Base-by-base conservation (phyloP, 2,797 vertebrate species). In the Masticophis lateralis region DNA sequence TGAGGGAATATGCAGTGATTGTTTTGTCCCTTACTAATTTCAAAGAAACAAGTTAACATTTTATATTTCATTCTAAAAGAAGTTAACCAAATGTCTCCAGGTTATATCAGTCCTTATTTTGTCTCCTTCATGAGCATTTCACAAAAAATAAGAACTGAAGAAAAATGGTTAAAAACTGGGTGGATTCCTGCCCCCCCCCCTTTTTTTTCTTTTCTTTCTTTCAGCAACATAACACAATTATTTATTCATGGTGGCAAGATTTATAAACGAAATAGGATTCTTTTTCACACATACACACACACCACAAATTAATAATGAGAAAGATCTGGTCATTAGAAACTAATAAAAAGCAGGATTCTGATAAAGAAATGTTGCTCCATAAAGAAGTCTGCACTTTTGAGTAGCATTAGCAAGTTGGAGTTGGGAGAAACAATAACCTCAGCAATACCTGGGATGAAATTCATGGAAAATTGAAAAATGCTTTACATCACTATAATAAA, bases 91-190 rank as follows among this genome's bases (percentile, higher is more conserved):
- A 97, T 95, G 96, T 96, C 89, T 96, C 56, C 90, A 95, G 93
- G 95, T 97, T 97, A 97, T 97, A 96, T 95, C 88, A 95, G 94
- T 89, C 96, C 96, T 95, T 96, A 91, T 94, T 95, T 96, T 56
- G 22, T 94, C 43, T 94, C 93, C 87, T 28, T 91, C 59, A 43
- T 90, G 59, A 86, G 20, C 61, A 37, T 92, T 95, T 95, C 92
- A 89, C 79, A 22, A n/a, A 95, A 61, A 63, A 22, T 92, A 88
- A 95, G 87, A 0, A 93, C 93, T 93, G 93, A 96, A 96, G 96
- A 28, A 96, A 93, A 96, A 92, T 5, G 56, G 92, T 96, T 96
- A 95, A 91, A 91, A 95, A 59, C 0, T 51, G 55, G 61, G 94
- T 1, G 22, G 22, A 91, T 60, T 66, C 93, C 37, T 37, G 37